Base-by-base conservation (phyloP, 2,113 vertebrate species). In the Bufo gargarizans region DNA sequence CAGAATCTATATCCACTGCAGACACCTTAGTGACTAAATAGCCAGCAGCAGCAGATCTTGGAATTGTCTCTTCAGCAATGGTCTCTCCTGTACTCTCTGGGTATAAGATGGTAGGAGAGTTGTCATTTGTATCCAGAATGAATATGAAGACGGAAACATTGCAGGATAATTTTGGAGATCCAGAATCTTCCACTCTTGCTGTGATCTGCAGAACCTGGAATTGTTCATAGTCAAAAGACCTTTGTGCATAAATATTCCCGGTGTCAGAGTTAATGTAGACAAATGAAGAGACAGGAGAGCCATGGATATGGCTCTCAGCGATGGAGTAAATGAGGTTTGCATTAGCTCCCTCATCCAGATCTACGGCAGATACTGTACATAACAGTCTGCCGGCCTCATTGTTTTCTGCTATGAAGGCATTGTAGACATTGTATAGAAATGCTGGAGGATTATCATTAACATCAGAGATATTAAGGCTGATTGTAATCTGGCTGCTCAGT, bases 391-490 rank as follows among this genome's bases (percentile, higher is more conserved):
- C 69, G 0, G 69, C 33, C 69, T 72, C 69, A 45, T 72, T 72
- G 69, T 72, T 72, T 11, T 72, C 69, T 72, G 33, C 33, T 72
- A 72, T 72, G 69, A 72, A 72, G 69, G 69, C 69, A 47, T 72
- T 72, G 69, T 72, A 72, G 69, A 72, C 69, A 47, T 72, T 45
- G 69, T 72, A 33, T 72, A 72, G 69, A 72, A 72, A 72, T 72
- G 69, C 69, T 72, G 69, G 69, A 72, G 33, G 69, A 72, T 72
- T 72, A 72, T 72, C 69, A 72, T 72, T 72, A 72, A 72, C 69
- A 72, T 72, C 69, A 4, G 69, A 72, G 43, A 72, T 72, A 72
- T 72, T 72, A 72, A 72, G 69, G 43, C 69, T 72, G 69, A 72
- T 47, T 16, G 43, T 72, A 72, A 72, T 72, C 5, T 72, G 69